Percentiles rank a stretch among this genome's conserved stretches.
phyloP scores from a whole-genome alignment of 1,140 invertebrate genomes.

The Camponotus floridanus region DNA sequence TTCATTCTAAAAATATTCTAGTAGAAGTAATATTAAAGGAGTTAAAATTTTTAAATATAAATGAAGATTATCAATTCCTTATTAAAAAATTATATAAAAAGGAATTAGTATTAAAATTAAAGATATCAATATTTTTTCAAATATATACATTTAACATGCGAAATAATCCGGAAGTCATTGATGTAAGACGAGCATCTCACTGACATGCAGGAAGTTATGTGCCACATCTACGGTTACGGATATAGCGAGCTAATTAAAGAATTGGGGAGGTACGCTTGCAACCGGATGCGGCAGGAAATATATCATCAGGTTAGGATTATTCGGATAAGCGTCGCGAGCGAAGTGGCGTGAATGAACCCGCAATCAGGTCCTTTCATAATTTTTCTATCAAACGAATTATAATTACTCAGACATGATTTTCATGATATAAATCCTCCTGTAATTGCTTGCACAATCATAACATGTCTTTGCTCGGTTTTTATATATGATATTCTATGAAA shows the following conservation, averaged over 20 bases:
- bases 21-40: not conserved
- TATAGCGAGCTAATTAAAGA: constrained; percentile 42
- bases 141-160: not conserved
- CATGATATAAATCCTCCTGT: not conserved
- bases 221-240: not conserved
- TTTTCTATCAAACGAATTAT: constrained; percentile 21
- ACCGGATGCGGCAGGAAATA: constrained; percentile 15
- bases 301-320: constrained; percentile 34
- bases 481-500: no score
- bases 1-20: not conserved
- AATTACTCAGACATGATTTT: constrained; percentile 37
- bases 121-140: not conserved
- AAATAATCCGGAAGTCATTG: not conserved
- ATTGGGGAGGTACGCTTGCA: not conserved
- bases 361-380: constrained; percentile 42
- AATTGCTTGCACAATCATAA: not conserved
- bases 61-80: not conserved
- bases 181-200: not conserved
- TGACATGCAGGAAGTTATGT: not conserved
- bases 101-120: not conserved
- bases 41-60: not conserved
- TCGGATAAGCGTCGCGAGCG: constrained; percentile 26
- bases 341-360: constrained; percentile 28
- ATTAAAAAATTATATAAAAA: not conserved
- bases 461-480: no score